Percentiles rank a stretch among this genome's conserved stretches.
Evolutionary conservation across 2,888 invertebrate species (phyloP).

Genomic region (Euzetes globulus): DNA sequence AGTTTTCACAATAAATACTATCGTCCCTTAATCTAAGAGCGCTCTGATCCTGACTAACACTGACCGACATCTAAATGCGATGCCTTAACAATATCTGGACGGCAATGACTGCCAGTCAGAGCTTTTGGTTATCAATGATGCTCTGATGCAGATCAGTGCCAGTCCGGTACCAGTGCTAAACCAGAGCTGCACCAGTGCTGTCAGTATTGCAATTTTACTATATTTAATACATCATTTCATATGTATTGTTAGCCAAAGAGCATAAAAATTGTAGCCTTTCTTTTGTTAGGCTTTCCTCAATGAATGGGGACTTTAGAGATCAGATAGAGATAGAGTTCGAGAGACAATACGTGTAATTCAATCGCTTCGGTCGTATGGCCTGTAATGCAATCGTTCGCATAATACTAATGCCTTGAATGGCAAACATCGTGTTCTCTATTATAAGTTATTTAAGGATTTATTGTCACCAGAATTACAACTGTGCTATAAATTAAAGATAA

Average conservation of each 20-base stretch:
- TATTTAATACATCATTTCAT: slow-evolving; percentile 29
- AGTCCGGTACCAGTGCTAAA: neutral
- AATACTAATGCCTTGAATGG: slow-evolving; percentile 2
- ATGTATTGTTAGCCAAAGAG: slow-evolving; percentile 18
- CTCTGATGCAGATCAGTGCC: neutral
- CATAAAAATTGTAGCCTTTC: slow-evolving; percentile 14
- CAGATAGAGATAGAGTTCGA: slow-evolving; percentile 26
- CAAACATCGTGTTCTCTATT: slow-evolving; percentile 22
- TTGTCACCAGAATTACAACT: slow-evolving; percentile 26
- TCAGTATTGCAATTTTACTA: slow-evolving; percentile 22
- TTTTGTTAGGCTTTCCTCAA: slow-evolving; percentile 18
- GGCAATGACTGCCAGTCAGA: too few relatives aligned
- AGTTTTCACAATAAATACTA: slow-evolving; percentile 22
- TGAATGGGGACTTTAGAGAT: slow-evolving; percentile 27
- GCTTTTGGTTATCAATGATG: neutral
- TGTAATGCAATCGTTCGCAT: slow-evolving; percentile 15
- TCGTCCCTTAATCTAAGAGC: slow-evolving; percentile 24
- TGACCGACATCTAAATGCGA: slow-evolving; percentile 11
- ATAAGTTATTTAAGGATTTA: slow-evolving; percentile 28
- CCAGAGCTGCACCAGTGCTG: neutral
- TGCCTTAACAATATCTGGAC: neutral
- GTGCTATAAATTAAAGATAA: slow-evolving; percentile 26
- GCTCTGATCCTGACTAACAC: neutral
- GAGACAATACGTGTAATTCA: slow-evolving; percentile 25
- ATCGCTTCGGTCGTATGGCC: neutral